phyloP scores from a whole-genome alignment of 2,113 vertebrate genomes.

The Lepus europaeus region DNA sequence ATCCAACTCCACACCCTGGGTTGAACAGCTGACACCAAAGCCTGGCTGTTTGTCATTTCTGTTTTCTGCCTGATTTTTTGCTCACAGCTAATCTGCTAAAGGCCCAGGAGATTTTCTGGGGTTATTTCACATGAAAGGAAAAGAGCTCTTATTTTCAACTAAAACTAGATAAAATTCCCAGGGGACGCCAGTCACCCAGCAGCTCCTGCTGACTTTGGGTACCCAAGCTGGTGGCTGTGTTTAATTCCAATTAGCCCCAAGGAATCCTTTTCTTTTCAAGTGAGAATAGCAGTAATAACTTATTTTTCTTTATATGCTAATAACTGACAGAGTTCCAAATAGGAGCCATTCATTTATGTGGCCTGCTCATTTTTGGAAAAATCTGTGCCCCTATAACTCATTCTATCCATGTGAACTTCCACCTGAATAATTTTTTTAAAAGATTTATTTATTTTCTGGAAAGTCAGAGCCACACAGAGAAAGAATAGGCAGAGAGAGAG shows the following conservation, averaged over 20 bases:
- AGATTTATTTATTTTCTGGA: too few species aligned
- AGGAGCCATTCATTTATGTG: neutral
- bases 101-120: slow-evolving; percentile 26
- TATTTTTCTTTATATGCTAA: slow-evolving; percentile 21
- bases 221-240: slow-evolving; percentile 8
- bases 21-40: neutral
- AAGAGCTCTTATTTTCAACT: slow-evolving; percentile 51
- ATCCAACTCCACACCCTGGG: slow-evolving; percentile 1
- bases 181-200: slow-evolving; percentile 40
- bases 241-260: slow-evolving; percentile 68
- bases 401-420: neutral
- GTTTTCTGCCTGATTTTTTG: slow-evolving; percentile 67
- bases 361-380: neutral
- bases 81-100: slow-evolving; percentile 45
- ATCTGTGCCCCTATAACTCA: neutral
- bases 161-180: slow-evolving; percentile 66
- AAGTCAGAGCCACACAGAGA: too few species aligned
- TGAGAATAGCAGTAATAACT: slow-evolving; percentile 21
- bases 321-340: slow-evolving; percentile 5
- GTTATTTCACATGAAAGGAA: slow-evolving; percentile 70
- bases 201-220: slow-evolving; percentile 14
- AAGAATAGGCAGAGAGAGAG: too few species aligned
- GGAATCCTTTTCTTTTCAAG: slow-evolving; percentile 56
- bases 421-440: neutral
- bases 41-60: neutral